Base-by-base conservation (phyloP, 2,113 vertebrate genomes). In the Illadopsis cleaveri region DNA sequence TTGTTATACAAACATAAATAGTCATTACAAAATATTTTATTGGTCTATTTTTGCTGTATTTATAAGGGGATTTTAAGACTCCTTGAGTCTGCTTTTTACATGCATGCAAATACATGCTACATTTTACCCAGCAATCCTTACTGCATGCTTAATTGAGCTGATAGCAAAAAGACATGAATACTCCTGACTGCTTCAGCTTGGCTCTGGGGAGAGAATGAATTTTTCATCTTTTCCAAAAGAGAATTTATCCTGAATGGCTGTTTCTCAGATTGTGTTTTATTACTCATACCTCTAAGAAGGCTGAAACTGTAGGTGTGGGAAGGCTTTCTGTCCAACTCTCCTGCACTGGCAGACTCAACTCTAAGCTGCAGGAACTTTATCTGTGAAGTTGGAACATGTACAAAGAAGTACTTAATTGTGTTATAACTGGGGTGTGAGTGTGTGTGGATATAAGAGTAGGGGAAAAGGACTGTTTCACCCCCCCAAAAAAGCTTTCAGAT, bases 21-120 rank as follows among this genome's bases (percentile, higher is more conserved):
- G 90, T 95, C 79, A 83, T 95, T 95, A 77, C 88, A 88, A 94
- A 96, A 93, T 88, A 95, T 65, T 79, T 96, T 93, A 96, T 95
- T 90, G 72, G 68, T 66, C 85, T 94, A 68, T 86, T 95, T 96
- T 95, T 96, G 50, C 64, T 89, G 22, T 92, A 82, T 94, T 96
- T 96, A 37, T 77, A 90, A 95, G 85, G 79, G 20, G 68, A 78
- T 90, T 88, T 88, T 77, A 86, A 94, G 90, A 88, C 51, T 95
- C 35, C 69, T 91, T 80, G 62, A 88, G 71, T 60, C 53, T 93
- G 77, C 28, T 19, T 95, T 93, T 73, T 75, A 51, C 82, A 53
- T 48, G 58, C 70, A 51, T 5, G 8, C 50, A 84, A 81, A 87
- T 70, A 50, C 58, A 51, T 7, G 1, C 62, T 86, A 6, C 51